Base-by-base conservation (phyloP, 2,113 vertebrate genomes). In the Prolemur simus region DNA sequence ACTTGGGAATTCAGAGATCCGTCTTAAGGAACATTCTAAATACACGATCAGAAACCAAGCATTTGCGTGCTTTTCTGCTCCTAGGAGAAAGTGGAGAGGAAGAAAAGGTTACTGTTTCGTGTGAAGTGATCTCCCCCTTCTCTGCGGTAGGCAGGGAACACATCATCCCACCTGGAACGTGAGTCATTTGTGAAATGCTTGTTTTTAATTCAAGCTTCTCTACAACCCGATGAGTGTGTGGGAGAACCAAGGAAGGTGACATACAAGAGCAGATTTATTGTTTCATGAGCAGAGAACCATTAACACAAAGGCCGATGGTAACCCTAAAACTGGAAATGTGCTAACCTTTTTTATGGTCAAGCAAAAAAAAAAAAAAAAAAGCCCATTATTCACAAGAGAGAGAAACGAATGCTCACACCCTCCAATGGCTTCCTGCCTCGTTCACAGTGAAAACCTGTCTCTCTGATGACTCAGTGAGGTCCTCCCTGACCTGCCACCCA, bases 91-190 rank as follows among this genome's bases (percentile, higher is more conserved):
- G 86, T 96, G 96, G 95, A 96, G 66, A 74, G 97, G 90, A 97
- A 98, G 92, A 96, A 98, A 97, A 98, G 89, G 90, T 96, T 96
- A 97, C 96, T 98, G 96, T 98, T 97, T 98, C 83, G 45, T 37
- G 69, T 39, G 25, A 97, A 97, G 95, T 78, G 96, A 98, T 81
- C 97, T 98, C 93, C 69, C 76, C 45, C 39, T 91, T 81, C 92
- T 68, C 84, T 93, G 87, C 94, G 81, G 60, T 39, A 95, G 96
- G 89, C 91, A 94, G 91, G 95, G 71, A 83, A 76, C 96, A 96
- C 87, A 14, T 25, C 84, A 94, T 29, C 95, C 87, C 87, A 96
- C 89, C 81, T 68, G 89, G 96, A 93, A 91, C 14, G 63, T 94
- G 96, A 98, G 88, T 96, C 7, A 96, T 86, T 96, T 96, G 95